Base-by-base conservation (phyloP, 2,113 vertebrate species). In the Austrofundulus limnaeus region DNA sequence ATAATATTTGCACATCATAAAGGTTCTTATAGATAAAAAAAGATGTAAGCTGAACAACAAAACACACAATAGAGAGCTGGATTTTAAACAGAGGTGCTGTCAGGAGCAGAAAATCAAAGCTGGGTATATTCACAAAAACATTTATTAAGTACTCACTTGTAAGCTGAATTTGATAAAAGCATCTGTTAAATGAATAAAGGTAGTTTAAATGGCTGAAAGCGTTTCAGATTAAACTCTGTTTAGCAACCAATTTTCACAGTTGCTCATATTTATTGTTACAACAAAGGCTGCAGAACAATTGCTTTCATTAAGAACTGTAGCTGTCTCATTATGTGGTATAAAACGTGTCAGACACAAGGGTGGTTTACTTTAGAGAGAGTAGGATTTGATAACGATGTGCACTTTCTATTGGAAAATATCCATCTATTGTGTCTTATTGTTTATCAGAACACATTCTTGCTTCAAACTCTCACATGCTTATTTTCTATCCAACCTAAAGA, bases 331-430 rank as follows among this genome's bases (percentile, higher is more conserved):
- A 38, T 48, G 8, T 60, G 42, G 8, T 31, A 19, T 43, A 58
- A 17, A 45, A 16, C 21, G 11, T 28, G 8, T 31, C 14, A n/a
- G 28, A n/a, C 16, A n/a, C 5, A 25, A 13, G 28, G 17, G 28
- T 56, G 5, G 1, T 24, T 45, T n/a, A 38, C 23, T 45, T 3
- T n/a, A 8, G 25, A 10, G 25, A 17, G 16, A 14, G 4, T 41
- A 21, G 4, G 19, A 16, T 23, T 19, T 51, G 20, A 42, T 23
- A 17, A 11, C 15, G 0, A 12, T 23, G 11, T 0, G 21, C n/a
- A 17, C 13, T 25, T 21, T 47, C 11, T 4, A 34, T 10, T 34
- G 4, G 8, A 34, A 34, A 34, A 34, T 34, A 11, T 20, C 4
- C 11, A 20, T 59, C 6, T 14, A 46, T 37, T 34, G 12, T 23